phyloP scores from a whole-genome alignment of 2,888 invertebrate genomes.

The Patella depressa region DNA sequence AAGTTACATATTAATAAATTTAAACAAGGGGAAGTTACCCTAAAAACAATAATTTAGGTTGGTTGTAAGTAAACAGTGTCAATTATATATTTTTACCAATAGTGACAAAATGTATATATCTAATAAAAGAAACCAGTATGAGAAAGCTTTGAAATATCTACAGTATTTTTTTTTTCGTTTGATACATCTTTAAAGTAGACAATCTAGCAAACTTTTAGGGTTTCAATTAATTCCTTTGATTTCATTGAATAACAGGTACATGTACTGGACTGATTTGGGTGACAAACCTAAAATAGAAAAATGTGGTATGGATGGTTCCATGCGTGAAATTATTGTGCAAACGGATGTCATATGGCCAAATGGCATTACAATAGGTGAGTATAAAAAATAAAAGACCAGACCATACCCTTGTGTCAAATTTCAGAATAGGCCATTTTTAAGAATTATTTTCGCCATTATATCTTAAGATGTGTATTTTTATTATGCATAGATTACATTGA shows the following conservation, averaged over 20 bases:
- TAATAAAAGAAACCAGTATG: too few relatives aligned
- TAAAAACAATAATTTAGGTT: too few relatives aligned
- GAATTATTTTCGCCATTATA: too few relatives aligned
- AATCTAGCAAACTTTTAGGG: not conserved
- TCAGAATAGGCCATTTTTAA: too few relatives aligned
- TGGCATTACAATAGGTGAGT: constrained; percentile 83
- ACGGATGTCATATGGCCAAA: constrained; percentile 95
- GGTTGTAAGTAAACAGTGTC: too few relatives aligned
- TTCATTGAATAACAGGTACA: constrained; percentile 79
- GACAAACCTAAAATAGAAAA: constrained; percentile 91
- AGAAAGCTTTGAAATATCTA: too few relatives aligned
- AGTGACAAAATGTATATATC: too few relatives aligned
- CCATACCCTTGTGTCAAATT: not conserved
- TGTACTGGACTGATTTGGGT: constrained; percentile 99
- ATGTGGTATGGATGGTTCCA: constrained; percentile 95
- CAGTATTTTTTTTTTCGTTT: not conserved
- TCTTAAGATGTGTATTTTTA: constrained; percentile 9
- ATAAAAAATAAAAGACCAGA: not conserved
- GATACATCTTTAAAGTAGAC: not conserved
- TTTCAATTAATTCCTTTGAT: not conserved
- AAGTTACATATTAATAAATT: too few relatives aligned
- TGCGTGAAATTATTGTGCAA: constrained; percentile 83
- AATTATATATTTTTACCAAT: too few relatives aligned
- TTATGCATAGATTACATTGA: constrained; percentile 82
- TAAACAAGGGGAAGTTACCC: too few relatives aligned